Conservation (phyloP, 1,140 invertebrate species). For the Brachionus sp. region DNA sequence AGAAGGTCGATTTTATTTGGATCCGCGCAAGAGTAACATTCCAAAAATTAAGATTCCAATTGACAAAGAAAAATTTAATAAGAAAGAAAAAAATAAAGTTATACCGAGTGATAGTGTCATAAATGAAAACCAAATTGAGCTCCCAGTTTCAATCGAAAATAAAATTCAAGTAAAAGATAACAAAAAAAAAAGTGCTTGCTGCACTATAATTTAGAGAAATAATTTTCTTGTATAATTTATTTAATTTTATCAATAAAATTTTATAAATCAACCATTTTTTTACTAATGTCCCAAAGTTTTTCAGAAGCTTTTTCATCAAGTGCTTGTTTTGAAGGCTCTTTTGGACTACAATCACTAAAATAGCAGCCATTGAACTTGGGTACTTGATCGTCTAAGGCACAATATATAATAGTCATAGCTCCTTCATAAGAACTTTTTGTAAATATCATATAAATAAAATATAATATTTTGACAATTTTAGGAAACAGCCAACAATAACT, state of each 20-base stretch:
- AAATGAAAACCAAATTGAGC: not conserved
- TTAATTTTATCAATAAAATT: not conserved
- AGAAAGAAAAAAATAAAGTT: not conserved
- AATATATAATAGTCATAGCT: constrained; percentile 75
- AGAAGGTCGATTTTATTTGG: constrained; percentile 35
- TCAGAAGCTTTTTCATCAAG: constrained; percentile 55
- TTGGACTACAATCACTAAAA: constrained; percentile 69
- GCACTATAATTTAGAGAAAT: not conserved
- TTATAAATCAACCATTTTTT: constrained; percentile 49
- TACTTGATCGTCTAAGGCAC: constrained; percentile 69
- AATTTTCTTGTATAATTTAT: not conserved
- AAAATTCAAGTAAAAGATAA: not conserved
- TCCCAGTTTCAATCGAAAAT: not conserved
- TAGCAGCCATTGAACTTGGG: constrained; percentile 65
- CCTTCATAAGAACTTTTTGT: constrained; percentile 62
- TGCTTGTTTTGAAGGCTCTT: constrained; percentile 64
- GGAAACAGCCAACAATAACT: not conserved
- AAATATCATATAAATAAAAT: not conserved
- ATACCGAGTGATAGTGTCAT: not conserved
- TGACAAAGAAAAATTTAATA: not conserved
- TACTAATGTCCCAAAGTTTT: constrained; percentile 71
- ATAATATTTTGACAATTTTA: not conserved
- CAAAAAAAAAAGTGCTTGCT: not conserved
- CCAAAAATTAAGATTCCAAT: not conserved
- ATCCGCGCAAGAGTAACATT: not conserved